Evolutionary conservation across 2,113 vertebrate genomes (phyloP), one percentile per base, ranked within the genome.

Genomic region (Eleginops maclovinus): DNA sequence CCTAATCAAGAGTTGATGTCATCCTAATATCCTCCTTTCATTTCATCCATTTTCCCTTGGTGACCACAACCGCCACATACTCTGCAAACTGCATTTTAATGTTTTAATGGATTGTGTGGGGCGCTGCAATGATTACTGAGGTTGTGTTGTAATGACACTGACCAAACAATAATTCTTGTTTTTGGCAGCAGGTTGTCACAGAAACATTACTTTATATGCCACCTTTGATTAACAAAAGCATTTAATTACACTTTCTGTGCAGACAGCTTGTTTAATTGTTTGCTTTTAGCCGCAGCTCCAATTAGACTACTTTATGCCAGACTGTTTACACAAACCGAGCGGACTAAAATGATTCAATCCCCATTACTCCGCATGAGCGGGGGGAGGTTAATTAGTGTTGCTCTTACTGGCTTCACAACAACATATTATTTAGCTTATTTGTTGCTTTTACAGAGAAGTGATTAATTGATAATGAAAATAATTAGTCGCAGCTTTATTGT

Each of bases 81-180:
- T 49, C 58, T 41, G 58, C 68, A 69, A 79, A 79, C 59, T 73
- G 46, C 76, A 72, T 79, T 91, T 83, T 75, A 82, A 89, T 85
- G 72, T 58, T 53, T 87, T 47, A 82, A 88, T 89, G 74, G 59
- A 81, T 76, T 71, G 51, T 24, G 17, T 24, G 17, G 12, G 44
- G 15, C 13, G 6, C 81, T 77, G 68, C 31, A 12, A 59, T 79
- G 28, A 78, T 78, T 55, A 74, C 41, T 71, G 60, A 46, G 47
- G 41, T 56, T 26, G 13, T 75, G 91, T 92, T 91, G 91, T 84
- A 93, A 95, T 95, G 87, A 93, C 86, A 96, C 91, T 90, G 87
- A 82, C 77, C 56, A 16, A 46, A 55, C 36, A 70, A 58, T 81
- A 43, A n/a, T 12, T 55, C 56, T 14, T 13, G 21, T 43, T 84